Evolutionary conservation across 2,797 vertebrate genomes (phyloP).

Genomic region (Platalea minor): DNA sequence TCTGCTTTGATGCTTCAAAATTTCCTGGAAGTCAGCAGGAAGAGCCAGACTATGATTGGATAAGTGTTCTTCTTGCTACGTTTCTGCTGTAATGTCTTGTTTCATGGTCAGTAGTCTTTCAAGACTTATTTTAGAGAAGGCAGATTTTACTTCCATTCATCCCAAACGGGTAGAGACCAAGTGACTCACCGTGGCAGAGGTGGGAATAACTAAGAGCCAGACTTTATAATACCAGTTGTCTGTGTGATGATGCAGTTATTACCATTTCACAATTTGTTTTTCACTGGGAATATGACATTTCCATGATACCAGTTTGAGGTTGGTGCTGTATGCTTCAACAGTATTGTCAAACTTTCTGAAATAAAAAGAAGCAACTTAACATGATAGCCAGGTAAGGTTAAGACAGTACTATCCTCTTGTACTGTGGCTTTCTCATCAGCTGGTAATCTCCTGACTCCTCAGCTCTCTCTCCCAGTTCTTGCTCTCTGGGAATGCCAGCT

Average conservation of each 20-base stretch:
- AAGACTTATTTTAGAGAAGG: neutral
- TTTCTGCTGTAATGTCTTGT: neutral
- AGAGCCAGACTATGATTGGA: neutral
- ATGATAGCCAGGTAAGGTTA: neutral
- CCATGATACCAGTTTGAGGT: neutral
- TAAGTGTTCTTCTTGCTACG: rapidly evolving
- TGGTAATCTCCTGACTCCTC: neutral
- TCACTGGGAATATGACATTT: neutral
- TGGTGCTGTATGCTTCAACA: neutral
- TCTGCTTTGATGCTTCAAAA: neutral
- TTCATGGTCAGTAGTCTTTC: neutral
- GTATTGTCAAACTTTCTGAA: neutral
- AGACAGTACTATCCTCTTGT: neutral
- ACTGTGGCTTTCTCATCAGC: neutral
- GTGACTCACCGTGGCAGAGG: neutral
- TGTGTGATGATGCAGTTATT: neutral
- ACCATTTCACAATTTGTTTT: neutral
- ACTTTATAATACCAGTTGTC: neutral
- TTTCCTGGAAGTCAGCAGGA: neutral
- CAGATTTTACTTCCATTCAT: neutral
- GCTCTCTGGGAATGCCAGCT: neutral
- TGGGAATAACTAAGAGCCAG: neutral
- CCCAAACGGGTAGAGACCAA: neutral
- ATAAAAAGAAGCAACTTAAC: neutral
- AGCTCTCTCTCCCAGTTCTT: neutral